Percentiles rank a stretch among this genome's conserved stretches.
These are phyloP conservation scores for Nothobranchius kuhntae DNA, from an alignment of 2,113 vertebrate genomes.

Conservation along the genomic window DNA sequence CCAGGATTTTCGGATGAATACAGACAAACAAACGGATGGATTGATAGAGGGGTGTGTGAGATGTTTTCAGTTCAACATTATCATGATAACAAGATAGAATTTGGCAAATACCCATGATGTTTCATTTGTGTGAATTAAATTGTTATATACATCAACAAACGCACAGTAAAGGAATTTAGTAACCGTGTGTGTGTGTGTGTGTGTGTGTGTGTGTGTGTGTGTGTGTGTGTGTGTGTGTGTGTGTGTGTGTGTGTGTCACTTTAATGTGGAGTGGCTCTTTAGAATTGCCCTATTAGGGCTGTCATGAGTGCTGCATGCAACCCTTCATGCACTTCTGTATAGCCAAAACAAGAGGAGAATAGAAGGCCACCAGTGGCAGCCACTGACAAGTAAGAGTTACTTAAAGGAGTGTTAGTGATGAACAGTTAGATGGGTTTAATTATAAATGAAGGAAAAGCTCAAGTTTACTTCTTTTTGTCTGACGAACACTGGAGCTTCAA, in stretches of 20 bases:
- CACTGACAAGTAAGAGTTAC: constrained; percentile 71
- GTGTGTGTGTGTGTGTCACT: constrained; percentile 27
- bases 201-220: constrained; percentile 26
- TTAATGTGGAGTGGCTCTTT: constrained; percentile 34
- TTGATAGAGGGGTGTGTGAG: too few relatives aligned
- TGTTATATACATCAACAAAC: too few relatives aligned
- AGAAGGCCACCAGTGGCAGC: constrained; percentile 40
- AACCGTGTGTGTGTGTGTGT: neutral
- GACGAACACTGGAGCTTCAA: constrained; percentile 60
- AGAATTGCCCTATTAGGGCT: constrained; percentile 41
- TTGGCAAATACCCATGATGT: too few relatives aligned
- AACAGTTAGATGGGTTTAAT: constrained; percentile 69
- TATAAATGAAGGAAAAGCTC: constrained; percentile 68
- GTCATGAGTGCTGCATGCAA: constrained; percentile 36
- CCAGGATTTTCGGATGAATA: too few relatives aligned
- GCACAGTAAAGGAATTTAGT: too few relatives aligned
- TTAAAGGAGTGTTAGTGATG: constrained; percentile 62
- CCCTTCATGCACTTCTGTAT: constrained; percentile 31
- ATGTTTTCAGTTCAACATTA: too few relatives aligned
- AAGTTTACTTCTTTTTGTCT: constrained; percentile 58
- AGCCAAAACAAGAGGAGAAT: constrained; percentile 41
- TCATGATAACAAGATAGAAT: too few relatives aligned
- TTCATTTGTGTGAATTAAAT: too few relatives aligned
- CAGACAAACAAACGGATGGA: too few relatives aligned
- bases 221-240: neutral